Percentiles rank a stretch among this genome's conserved stretches.
These are phyloP conservation scores for Trinectes maculatus DNA, from an alignment of 2,113 vertebrate genomes.

Conservation along the genomic window DNA sequence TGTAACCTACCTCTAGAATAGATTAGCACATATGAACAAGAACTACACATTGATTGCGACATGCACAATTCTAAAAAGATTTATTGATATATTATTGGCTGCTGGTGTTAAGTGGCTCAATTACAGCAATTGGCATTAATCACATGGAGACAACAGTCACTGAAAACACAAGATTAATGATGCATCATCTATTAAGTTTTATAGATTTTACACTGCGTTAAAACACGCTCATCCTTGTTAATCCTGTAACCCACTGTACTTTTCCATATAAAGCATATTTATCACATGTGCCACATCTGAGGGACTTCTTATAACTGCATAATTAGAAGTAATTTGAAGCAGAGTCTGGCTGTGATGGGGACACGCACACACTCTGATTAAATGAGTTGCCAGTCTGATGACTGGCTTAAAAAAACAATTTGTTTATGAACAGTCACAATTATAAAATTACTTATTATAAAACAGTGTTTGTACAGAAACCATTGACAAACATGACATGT, in stretches of 20 bases:
- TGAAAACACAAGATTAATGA: not conserved
- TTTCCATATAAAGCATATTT: not conserved
- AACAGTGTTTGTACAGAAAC: conserved; percentile 5
- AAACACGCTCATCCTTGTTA: not conserved
- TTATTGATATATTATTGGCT: conserved; percentile 12
- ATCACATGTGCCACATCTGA: not conserved
- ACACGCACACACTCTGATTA: not conserved
- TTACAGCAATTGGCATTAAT: not conserved
- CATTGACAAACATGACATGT: not conserved
- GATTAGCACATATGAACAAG: not conserved
- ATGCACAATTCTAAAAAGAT: not conserved
- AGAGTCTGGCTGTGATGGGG: not conserved
- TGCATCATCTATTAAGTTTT: not conserved
- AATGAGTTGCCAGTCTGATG: not conserved
- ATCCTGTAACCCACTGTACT: too few species aligned
- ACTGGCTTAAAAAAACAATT: not conserved
- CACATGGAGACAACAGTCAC: not conserved
- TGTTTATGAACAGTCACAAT: not conserved
- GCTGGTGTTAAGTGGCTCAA: conserved; percentile 3
- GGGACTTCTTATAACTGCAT: not conserved
- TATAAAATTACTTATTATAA: not conserved
- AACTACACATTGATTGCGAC: not conserved
- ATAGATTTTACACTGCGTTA: not conserved
- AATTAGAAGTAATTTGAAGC: not conserved
- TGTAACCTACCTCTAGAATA: too few species aligned